Evolutionary conservation across 2,888 invertebrate species (phyloP).

Genomic region (Gryllus longicercus): DNA sequence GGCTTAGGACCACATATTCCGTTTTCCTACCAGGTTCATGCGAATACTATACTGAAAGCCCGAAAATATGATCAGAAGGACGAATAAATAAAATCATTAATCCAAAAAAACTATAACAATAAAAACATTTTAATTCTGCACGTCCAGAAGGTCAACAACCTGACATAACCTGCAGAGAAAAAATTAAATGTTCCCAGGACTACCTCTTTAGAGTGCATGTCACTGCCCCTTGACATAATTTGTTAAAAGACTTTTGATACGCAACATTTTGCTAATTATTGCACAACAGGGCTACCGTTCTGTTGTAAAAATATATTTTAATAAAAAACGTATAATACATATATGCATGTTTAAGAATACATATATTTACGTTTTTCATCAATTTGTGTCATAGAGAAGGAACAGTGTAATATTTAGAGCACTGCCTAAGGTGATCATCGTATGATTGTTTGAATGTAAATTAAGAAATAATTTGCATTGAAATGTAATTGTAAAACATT

Average conservation of each 20-base stretch:
- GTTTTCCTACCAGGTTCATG: not conserved
- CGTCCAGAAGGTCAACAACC: not conserved
- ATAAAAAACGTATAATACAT: not conserved
- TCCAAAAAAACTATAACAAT: not conserved
- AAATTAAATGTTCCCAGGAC: not conserved
- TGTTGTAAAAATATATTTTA: not conserved
- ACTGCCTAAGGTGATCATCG: not conserved
- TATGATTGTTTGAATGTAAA: not conserved
- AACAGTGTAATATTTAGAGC: not conserved
- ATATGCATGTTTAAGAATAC: conserved; percentile 5
- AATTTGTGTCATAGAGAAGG: not conserved
- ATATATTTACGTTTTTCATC: not conserved
- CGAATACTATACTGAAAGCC: not conserved
- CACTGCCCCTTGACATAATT: not conserved
- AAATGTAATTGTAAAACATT: not conserved
- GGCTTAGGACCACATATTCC: conserved; percentile 5
- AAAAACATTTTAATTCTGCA: not conserved
- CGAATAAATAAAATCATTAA: not conserved
- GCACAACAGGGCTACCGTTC: not conserved
- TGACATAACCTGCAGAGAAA: not conserved
- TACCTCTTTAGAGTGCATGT: not conserved
- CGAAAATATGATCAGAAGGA: conserved; percentile 17
- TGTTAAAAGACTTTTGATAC: not conserved
- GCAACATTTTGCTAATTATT: not conserved
- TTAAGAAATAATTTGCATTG: not conserved